Conservation (phyloP, 2,797 vertebrate genomes). For the Tiaroga cobitis region DNA sequence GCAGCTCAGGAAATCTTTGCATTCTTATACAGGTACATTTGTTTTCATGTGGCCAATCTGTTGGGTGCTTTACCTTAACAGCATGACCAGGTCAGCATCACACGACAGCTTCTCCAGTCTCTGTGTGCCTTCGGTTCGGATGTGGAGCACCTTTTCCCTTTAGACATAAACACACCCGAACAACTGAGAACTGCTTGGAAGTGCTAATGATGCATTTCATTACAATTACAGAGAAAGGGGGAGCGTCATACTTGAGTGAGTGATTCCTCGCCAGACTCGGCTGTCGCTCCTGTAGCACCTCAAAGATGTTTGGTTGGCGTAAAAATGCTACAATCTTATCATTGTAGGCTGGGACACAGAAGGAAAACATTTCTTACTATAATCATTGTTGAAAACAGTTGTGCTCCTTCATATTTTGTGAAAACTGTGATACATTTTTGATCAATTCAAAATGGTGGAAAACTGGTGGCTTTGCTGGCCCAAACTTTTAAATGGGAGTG, state of each 20-base stretch:
- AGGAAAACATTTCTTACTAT: neutral
- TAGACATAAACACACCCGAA: conserved; percentile 33
- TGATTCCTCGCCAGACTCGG: conserved; percentile 62
- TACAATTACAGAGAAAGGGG: neutral
- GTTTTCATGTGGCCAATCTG: neutral
- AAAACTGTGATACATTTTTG: neutral
- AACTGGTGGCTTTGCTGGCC: no score
- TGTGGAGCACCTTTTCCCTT: conserved; percentile 92
- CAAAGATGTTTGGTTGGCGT: conserved; percentile 67
- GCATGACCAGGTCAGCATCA: conserved; percentile 89
- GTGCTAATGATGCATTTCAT: neutral
- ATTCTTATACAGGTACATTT: neutral
- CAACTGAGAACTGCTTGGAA: conserved; percentile 12
- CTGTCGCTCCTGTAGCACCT: conserved; percentile 66
- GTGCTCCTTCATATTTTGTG: neutral
- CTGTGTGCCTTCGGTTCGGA: conserved; percentile 87
- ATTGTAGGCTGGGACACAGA: conserved; percentile 62
- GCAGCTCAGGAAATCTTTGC: neutral
- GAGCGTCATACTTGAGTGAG: conserved; percentile 60
- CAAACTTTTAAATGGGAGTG: no score
- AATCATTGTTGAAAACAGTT: neutral
- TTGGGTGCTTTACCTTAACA: conserved; percentile 79
- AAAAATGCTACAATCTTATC: conserved; percentile 68
- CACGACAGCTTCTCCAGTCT: conserved; percentile 88
- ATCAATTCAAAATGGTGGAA: neutral